Evolutionary conservation across 2,888 invertebrate species (phyloP), one percentile per base, ranked within the genome.

Genomic region (Polydrusus cervinus): DNA sequence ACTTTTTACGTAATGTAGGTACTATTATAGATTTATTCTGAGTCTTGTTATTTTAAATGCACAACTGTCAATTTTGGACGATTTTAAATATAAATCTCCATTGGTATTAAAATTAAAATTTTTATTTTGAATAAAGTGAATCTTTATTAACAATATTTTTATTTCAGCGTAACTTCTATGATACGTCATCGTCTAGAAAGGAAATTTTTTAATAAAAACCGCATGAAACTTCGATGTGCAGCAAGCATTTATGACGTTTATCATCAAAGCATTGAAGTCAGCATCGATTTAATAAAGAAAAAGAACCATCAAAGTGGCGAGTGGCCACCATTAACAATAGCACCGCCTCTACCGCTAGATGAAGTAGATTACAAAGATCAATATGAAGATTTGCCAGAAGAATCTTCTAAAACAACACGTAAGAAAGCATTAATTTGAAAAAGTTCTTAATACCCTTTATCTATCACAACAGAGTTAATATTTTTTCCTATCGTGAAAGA

Each of bases 191-290:
- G 64, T 18, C n/a, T 75, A 38, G 7, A 25, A 5, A 78, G 68
- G 18, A 77, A 75, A 20, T 38, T 57, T 5, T 69, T 62, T 25
- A 18, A 7, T 10, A 53, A 69, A 7, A 61, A 53, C 10, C 53
- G 49, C 1, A 78, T 86, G 77, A 85, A 90, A 88, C 87, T 93
- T 51, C 89, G 92, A 1, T 93, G 93, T 85, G 90, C 90, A 77
- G 92, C 92, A 0, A 90, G 90, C 75, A 88, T 92, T 78, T 90
- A 91, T 82, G 89, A 90, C 79, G 88, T 92, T 60, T 92, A 92
- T 83, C 90, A 91, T 88, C 89, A 91, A 83, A 91, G 90, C 81
- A 90, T 90, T 8, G 92, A 92, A 84, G 91, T 90, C 80, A 91
- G 90, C 79, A 89, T 91, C 20, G 90, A 53, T 11, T 43, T 76